A percentile compares a stretch with the other conserved stretches of the same genome.
phyloP scores from a whole-genome alignment of 1,140 invertebrate species.

The Onthophagus taurus region DNA sequence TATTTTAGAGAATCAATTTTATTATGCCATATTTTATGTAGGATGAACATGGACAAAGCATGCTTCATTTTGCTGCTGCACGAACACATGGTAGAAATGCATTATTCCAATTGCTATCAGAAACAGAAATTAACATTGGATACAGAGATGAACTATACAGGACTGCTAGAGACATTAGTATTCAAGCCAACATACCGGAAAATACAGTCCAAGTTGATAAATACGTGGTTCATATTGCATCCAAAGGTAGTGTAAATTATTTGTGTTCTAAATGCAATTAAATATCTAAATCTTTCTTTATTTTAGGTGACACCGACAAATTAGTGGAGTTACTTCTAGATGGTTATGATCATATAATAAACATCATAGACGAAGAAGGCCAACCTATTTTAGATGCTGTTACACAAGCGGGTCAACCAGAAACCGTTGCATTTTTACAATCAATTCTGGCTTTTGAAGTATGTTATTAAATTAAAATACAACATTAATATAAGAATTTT shows the following conservation, averaged over 20 bases:
- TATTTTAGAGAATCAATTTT: neutral
- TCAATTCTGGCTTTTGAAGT: conserved; percentile 66
- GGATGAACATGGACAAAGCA: conserved; percentile 81
- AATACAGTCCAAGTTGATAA: conserved; percentile 77
- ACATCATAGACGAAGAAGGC: conserved; percentile 59
- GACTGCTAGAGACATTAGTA: conserved; percentile 78
- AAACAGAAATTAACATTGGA: conserved; percentile 66
- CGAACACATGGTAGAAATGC: conserved; percentile 65
- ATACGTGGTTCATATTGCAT: conserved; percentile 64
- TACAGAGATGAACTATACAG: conserved; percentile 73
- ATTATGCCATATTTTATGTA: conserved; percentile 27
- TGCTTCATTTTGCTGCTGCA: conserved; percentile 79
- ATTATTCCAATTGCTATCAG: conserved; percentile 64
- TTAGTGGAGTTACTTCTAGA: conserved; percentile 68
- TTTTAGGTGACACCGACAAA: conserved; percentile 62
- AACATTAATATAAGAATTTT: neutral
- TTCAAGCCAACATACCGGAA: conserved; percentile 62
- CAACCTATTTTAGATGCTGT: conserved; percentile 59
- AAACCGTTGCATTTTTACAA: conserved; percentile 55
- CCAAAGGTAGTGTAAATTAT: conserved; percentile 47
- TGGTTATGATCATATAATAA: conserved; percentile 81
- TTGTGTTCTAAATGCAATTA: neutral
- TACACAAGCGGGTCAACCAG: conserved; percentile 50
- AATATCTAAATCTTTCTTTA: conserved; percentile 1
- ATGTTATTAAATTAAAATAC: conserved; percentile 21